Percentiles rank a stretch among this genome's conserved stretches.
These are phyloP conservation scores for Anas bernieri DNA, from an alignment of 2,797 vertebrate genomes.

Conservation along the genomic window DNA sequence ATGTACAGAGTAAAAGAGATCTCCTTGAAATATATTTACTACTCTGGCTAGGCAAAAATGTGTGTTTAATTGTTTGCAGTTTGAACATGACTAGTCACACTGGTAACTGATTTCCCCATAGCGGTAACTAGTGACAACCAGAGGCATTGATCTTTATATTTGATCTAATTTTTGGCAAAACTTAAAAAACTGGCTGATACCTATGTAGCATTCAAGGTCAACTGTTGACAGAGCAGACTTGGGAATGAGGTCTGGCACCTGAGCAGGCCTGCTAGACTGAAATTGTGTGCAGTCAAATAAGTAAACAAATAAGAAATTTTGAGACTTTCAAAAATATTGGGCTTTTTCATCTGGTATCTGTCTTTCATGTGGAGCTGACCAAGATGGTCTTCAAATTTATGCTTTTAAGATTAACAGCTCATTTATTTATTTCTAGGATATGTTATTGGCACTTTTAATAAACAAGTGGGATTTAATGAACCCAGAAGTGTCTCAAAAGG, in stretches of 20 bases:
- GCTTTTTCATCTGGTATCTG: background rate
- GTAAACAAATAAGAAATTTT: slow-evolving; percentile 74
- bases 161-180: slow-evolving; percentile 1
- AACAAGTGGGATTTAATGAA: background rate
- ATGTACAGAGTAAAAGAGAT: background rate
- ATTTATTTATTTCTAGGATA: background rate
- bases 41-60: background rate
- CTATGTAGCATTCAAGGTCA: slow-evolving; percentile 30
- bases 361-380: background rate
- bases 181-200: background rate
- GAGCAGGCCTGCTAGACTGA: slow-evolving; percentile 71
- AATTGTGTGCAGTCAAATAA: slow-evolving; percentile 57
- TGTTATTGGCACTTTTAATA: background rate
- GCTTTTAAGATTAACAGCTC: background rate
- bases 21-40: background rate
- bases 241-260: slow-evolving; percentile 61
- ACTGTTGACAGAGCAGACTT: slow-evolving; percentile 65
- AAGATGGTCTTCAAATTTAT: background rate
- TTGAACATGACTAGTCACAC: background rate
- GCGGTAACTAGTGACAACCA: background rate
- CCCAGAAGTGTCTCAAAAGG: background rate
- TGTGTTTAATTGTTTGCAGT: background rate
- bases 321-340: slow-evolving; percentile 32
- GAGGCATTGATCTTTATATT: background rate
- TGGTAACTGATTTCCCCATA: background rate